phyloP scores from a whole-genome alignment of 2,797 vertebrate genomes.

The Geotrypetes seraphini region DNA sequence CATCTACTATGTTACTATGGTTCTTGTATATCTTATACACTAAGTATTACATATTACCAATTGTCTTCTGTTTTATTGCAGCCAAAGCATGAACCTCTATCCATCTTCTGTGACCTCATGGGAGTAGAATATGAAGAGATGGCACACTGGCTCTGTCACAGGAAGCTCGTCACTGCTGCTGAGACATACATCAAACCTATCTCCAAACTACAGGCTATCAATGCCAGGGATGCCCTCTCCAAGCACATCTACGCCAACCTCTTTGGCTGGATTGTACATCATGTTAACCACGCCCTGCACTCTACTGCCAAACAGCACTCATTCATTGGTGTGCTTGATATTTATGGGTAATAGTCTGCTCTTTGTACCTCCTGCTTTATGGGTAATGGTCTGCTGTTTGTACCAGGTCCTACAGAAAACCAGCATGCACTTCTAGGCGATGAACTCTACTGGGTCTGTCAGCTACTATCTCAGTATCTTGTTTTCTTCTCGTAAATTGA shows the following conservation, averaged over 20 bases:
- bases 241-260: conserved; percentile 96
- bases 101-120: conserved; percentile 85
- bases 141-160: conserved; percentile 95
- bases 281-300: conserved; percentile 85
- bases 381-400: conserved; percentile 59
- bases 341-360: conserved; percentile 76
- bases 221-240: conserved; percentile 85
- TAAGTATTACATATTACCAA: too few species aligned
- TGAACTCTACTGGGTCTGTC: too few species aligned
- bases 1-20: too few species aligned
- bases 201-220: conserved; percentile 83
- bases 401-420: background rate
- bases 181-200: conserved; percentile 94
- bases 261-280: conserved; percentile 94
- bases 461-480: too few species aligned
- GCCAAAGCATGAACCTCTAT: conserved; percentile 82
- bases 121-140: conserved; percentile 90
- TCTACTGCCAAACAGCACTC: conserved; percentile 85
- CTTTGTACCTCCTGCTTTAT: conserved; percentile 55
- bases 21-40: too few species aligned
- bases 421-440: background rate
- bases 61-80: conserved; percentile 41
- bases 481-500: too few species aligned
- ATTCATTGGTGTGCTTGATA: conserved; percentile 94
- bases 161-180: conserved; percentile 84